These are phyloP conservation scores for Leucoma salicis DNA, from an alignment of 2,888 invertebrate genomes.

Conservation along the genomic window DNA sequence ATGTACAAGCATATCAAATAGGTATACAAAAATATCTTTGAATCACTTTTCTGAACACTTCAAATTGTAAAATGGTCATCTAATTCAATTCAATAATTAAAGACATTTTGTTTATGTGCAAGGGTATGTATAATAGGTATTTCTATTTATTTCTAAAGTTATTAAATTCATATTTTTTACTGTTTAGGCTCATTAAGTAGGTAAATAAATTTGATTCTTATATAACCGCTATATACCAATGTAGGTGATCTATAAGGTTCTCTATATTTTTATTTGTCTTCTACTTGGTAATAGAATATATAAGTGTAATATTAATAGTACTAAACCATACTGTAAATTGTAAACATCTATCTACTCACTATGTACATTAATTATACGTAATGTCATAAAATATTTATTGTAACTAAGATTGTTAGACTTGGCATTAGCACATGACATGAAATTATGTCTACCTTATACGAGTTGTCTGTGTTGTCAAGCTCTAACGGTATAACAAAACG, in stretches of 20 bases:
- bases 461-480: no score
- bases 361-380: constrained; percentile 31
- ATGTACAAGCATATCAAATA: constrained; percentile 56
- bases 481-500: no score
- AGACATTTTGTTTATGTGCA: constrained; percentile 39
- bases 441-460: no score
- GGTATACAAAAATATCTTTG: constrained; percentile 74
- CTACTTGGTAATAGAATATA: constrained; percentile 59
- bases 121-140: constrained; percentile 34
- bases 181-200: constrained; percentile 29
- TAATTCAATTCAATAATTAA: constrained; percentile 51
- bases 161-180: constrained; percentile 26
- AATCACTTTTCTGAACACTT: constrained; percentile 80
- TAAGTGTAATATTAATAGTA: constrained; percentile 43
- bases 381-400: constrained; percentile 49
- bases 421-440: no score
- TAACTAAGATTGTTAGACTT: no score
- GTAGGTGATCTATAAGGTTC: constrained; percentile 29
- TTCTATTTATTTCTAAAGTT: constrained; percentile 27
- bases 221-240: constrained; percentile 14
- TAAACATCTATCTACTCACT: constrained; percentile 66
- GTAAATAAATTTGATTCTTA: constrained; percentile 15
- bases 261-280: constrained; percentile 56
- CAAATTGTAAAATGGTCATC: constrained; percentile 69
- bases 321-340: constrained; percentile 49